Conservation (phyloP, 2,888 invertebrate genomes). For the Sphaerophoria rueppellii region DNA sequence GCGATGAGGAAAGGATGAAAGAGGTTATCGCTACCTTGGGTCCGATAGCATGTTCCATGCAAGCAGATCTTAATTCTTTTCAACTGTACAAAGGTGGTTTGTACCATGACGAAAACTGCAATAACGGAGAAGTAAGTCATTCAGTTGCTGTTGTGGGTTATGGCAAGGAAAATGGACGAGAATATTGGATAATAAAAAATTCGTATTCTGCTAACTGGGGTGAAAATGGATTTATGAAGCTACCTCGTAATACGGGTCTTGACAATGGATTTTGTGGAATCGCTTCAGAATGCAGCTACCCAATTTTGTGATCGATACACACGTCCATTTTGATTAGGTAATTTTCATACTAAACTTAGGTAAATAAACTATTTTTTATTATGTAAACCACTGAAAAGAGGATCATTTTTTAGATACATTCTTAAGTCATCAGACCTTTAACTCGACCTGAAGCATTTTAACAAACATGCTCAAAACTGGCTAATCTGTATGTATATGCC, state of each 20-base stretch:
- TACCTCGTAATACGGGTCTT: conserved; percentile 77
- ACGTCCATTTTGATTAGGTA: too few relatives aligned
- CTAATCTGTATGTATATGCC: too few relatives aligned
- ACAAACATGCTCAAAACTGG: too few relatives aligned
- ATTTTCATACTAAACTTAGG: too few relatives aligned
- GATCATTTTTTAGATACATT: too few relatives aligned
- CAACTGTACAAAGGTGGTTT: conserved; percentile 80
- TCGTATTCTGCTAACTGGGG: conserved; percentile 81
- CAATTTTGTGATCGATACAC: conserved; percentile 76
- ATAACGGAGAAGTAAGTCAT: conserved; percentile 79
- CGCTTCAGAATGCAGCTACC: conserved; percentile 81
- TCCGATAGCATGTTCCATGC: conserved; percentile 80
- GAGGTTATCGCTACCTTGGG: conserved; percentile 80
- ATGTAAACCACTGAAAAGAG: too few relatives aligned
- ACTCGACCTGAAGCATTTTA: too few relatives aligned
- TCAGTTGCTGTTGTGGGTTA: conserved; percentile 81
- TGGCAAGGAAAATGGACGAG: conserved; percentile 79
- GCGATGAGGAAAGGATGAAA: conserved; percentile 80
- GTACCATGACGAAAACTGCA: conserved; percentile 80
- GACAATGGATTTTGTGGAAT: conserved; percentile 79
- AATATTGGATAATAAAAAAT: conserved; percentile 81
- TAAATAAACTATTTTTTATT: too few relatives aligned
- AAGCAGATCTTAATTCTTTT: conserved; percentile 78
- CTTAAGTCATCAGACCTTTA: too few relatives aligned
- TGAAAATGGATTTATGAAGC: conserved; percentile 80